Base-by-base conservation (phyloP, 2,797 vertebrate genomes). In the Paedocypris micromegethes region DNA sequence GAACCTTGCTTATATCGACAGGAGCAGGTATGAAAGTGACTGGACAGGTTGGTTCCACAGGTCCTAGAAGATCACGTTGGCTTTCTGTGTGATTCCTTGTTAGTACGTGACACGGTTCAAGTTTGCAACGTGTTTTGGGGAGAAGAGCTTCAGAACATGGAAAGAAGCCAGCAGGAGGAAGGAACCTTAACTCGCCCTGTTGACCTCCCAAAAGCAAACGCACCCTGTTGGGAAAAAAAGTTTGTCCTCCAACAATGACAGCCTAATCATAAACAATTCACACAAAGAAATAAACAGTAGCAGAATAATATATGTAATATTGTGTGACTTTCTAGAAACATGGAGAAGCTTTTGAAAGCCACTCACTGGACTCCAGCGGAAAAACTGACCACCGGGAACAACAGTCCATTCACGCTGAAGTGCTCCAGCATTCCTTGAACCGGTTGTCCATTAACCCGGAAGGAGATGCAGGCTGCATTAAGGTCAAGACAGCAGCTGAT, bases 371-470 rank as follows among this genome's bases (percentile, higher is more conserved):
- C 90, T 84, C 94, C 94, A 72, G 95, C 91, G 61, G 95, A 97
- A 84, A 98, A 93, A 88, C 96, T 98, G 84, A 95, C 90, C 64
- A 93, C 93, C 2, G 96, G 96, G 75, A 92, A 88, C 79, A 98
- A 90, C 79, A 94, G 90, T 23, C 93, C 93, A 58, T 92, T 87
- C 2, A 84, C 82, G 61, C 79, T 91, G 83, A 98, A 95, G 85
- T 95, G 95, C 81, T 98, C 95, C 79, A 96, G 88, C 95, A 98
- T 97, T 68, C 95, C 96, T 88, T 98, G 96, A 73, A 98, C 95
- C 4, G 96, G 96, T 5, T 94, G 91, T 3, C 96, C 96, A 0
- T 98, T 98, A 76, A 98, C 92, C 57, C 96, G 89, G 80, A 97
- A 98, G 0, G 94, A 96, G 83, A 97, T 92, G 84, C 93, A 95